Evolutionary conservation across 2,888 invertebrate species (phyloP).

Genomic region (Buathra laborator): DNA sequence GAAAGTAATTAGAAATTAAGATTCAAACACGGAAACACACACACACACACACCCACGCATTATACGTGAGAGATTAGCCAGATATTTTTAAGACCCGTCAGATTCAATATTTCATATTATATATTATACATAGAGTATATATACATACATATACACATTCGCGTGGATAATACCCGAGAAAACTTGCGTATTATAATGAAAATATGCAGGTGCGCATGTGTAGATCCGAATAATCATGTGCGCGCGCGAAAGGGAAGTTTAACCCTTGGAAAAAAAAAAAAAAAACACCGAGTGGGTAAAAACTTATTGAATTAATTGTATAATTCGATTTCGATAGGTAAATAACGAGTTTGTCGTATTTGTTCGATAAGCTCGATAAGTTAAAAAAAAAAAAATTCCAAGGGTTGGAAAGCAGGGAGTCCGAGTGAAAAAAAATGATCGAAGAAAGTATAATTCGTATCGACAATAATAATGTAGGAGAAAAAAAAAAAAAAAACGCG

Average conservation of each 20-base stretch:
- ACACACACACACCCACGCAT: conserved; percentile 52
- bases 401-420: conserved; percentile 17
- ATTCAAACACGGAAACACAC: conserved; percentile 25
- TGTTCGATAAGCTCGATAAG: background rate
- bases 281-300: background rate
- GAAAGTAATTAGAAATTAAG: conserved; percentile 83
- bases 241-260: background rate
- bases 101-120: conserved; percentile 83
- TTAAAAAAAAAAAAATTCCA: too few species aligned
- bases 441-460: conserved; percentile 31
- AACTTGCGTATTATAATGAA: background rate
- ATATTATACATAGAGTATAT: conserved; percentile 62
- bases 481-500: background rate
- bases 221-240: background rate
- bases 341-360: background rate
- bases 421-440: conserved; percentile 44
- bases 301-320: background rate
- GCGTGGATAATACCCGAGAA: background rate
- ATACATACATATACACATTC: conserved; percentile 30
- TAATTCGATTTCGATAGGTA: background rate
- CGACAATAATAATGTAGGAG: conserved; percentile 55
- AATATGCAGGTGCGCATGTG: background rate
- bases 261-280: background rate
- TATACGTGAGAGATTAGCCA: conserved; percentile 78
- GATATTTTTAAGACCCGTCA: conserved; percentile 84